A percentile compares a stretch with the other conserved stretches of the same genome.
Conservation (phyloP, 2,888 invertebrate genomes). For the Maniola hyperantus region DNA sequence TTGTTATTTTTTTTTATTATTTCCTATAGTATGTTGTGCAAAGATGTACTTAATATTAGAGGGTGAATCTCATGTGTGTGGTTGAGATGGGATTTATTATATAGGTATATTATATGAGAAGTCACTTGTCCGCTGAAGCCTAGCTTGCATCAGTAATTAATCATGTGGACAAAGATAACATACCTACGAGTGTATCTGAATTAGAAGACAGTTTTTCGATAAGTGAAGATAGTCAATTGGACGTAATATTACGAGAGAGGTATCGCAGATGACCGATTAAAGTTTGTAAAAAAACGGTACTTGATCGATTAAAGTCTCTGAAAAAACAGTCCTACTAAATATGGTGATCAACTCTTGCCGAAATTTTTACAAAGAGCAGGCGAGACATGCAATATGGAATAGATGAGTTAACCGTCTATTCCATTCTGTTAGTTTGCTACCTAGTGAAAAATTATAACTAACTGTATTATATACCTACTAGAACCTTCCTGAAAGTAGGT, state of each 20-base stretch:
- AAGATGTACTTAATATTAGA: slow-evolving; percentile 40
- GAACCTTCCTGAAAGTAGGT: too few species aligned
- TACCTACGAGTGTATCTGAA: neutral
- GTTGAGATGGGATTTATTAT: slow-evolving; percentile 42
- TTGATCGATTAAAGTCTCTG: too few species aligned
- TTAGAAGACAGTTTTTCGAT: slow-evolving; percentile 5
- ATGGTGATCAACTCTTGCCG: too few species aligned
- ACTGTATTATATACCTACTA: too few species aligned
- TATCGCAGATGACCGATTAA: neutral
- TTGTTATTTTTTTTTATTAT: slow-evolving; percentile 28
- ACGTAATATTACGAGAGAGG: neutral
- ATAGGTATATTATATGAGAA: slow-evolving; percentile 1
- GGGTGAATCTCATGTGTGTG: slow-evolving; percentile 61
- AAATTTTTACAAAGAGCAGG: too few species aligned
- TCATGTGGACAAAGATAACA: slow-evolving; percentile 1
- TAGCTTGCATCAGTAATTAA: slow-evolving; percentile 12
- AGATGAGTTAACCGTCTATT: too few species aligned
- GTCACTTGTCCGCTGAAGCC: slow-evolving; percentile 22
- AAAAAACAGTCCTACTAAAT: too few species aligned
- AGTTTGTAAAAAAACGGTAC: too few species aligned
- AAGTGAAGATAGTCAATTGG: slow-evolving; percentile 2
- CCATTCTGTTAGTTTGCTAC: too few species aligned
- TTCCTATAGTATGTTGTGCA: slow-evolving; percentile 37
- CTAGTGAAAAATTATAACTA: too few species aligned
- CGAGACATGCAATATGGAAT: too few species aligned